Evolutionary conservation across 2,888 invertebrate species (phyloP).

Genomic region (Deroplatys truncata): DNA sequence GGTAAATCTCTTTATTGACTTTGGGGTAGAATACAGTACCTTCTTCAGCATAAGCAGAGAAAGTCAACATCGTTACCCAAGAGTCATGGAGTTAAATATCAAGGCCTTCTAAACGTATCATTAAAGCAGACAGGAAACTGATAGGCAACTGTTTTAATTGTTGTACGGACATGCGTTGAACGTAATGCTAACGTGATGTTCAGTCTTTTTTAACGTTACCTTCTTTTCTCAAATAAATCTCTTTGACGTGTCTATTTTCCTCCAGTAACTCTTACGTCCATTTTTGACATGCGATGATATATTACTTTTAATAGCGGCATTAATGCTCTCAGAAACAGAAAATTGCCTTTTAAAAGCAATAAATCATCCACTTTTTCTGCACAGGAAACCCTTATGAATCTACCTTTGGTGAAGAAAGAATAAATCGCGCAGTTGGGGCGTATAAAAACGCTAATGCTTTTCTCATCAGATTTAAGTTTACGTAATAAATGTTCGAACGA

Average conservation of each 20-base stretch:
- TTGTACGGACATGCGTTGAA: too few relatives aligned
- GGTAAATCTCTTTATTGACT: too few relatives aligned
- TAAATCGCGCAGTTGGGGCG: background rate
- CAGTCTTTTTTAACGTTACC: background rate
- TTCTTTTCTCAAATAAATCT: background rate
- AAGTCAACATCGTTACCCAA: too few relatives aligned
- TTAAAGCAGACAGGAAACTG: too few relatives aligned
- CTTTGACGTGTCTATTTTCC: background rate
- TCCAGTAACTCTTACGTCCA: background rate
- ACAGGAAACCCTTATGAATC: background rate
- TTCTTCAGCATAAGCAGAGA: too few relatives aligned
- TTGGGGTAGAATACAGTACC: too few relatives aligned
- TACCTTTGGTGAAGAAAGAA: background rate
- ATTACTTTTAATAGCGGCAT: background rate
- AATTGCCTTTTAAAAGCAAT: background rate
- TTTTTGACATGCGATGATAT: background rate
- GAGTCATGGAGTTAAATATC: too few relatives aligned
- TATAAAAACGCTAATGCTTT: background rate
- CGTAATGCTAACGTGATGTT: too few relatives aligned
- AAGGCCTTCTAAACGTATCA: too few relatives aligned
- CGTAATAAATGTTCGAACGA: too few relatives aligned
- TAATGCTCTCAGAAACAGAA: background rate
- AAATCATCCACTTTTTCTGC: background rate
- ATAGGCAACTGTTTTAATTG: too few relatives aligned
- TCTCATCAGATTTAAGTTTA: background rate